Percentiles rank a stretch among this genome's conserved stretches.
These are phyloP conservation scores for Archivesica marissinica DNA, from an alignment of 1,140 invertebrate species.

Conservation along the genomic window DNA sequence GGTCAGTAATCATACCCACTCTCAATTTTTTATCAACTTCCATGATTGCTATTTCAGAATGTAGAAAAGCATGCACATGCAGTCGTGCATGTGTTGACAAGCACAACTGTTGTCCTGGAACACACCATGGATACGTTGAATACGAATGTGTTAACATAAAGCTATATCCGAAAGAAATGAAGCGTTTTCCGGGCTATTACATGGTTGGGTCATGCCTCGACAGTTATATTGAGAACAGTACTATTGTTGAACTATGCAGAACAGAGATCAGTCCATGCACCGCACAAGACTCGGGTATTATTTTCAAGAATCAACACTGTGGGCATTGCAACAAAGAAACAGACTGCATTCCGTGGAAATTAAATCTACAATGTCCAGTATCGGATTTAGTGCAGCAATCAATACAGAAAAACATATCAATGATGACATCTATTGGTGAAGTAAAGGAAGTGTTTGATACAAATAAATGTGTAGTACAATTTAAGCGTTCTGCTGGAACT, in stretches of 20 bases:
- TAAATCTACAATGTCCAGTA: neutral
- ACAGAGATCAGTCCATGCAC: neutral
- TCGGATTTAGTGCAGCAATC: neutral
- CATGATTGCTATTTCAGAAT: no score
- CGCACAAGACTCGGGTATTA: neutral
- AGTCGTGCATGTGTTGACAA: neutral
- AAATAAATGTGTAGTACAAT: neutral
- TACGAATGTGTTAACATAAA: neutral
- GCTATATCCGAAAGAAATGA: neutral
- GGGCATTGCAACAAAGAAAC: neutral
- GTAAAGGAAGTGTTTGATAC: neutral
- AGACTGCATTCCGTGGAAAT: neutral
- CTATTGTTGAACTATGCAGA: neutral
- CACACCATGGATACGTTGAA: neutral
- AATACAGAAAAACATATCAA: neutral
- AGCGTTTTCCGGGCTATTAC: neutral
- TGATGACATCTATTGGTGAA: neutral
- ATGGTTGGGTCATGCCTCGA: neutral
- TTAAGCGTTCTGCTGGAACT: neutral
- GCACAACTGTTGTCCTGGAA: neutral
- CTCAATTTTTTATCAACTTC: no score
- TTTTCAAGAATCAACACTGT: conserved; percentile 10
- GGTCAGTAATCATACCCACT: no score
- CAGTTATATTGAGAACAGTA: neutral
- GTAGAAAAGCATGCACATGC: neutral